Evolutionary conservation across 2,888 invertebrate species (phyloP), one percentile per base, ranked within the genome.

Genomic region (Tortrix viridana): DNA sequence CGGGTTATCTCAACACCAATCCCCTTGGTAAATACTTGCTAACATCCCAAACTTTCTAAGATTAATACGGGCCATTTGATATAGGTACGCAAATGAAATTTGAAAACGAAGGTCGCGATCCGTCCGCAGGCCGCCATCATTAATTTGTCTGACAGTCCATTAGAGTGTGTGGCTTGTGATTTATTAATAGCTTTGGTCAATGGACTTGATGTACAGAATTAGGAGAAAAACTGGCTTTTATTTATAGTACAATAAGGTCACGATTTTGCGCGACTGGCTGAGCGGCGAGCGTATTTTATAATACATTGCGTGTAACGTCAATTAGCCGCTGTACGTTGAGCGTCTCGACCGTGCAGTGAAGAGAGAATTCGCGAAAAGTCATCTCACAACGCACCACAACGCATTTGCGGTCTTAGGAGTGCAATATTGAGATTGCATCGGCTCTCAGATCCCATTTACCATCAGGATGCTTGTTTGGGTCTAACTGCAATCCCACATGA

Each of bases 41-140:
- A 53, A 41, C 53, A 9, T 53, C 53, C 53, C 41, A 16, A 53
- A 38, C 53, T 22, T 19, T 14, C 32, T 9, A 53, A 53, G 53
- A 53, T 49, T 58, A 50, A 58, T 57, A 49, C 57, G 48, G 16
- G n/a, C 26, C 32, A 60, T 47, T 60, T 43, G 48, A 60, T 60
- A 22, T 55, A 55, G 55, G 61, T 55, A 61, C 48, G 54, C 54
- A 54, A 61, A 61, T 55, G 43, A 49, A 60, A 55, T 60, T 60
- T 60, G 54, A 60, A 61, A 61, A 55, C 48, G 54, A 43, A 60
- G 55, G 55, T 49, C 55, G 55, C 41, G 54, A 26, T 61, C 54
- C 32, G 22, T 61, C 60, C 41, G n/a, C 49, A 46, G 48, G 23
- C 43, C 53, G 41, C n/a, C 53, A 44, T 55, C 61, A 61, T 61